Evolutionary conservation across 1,140 invertebrate species (phyloP).

Genomic region (Drosophila cardini): DNA sequence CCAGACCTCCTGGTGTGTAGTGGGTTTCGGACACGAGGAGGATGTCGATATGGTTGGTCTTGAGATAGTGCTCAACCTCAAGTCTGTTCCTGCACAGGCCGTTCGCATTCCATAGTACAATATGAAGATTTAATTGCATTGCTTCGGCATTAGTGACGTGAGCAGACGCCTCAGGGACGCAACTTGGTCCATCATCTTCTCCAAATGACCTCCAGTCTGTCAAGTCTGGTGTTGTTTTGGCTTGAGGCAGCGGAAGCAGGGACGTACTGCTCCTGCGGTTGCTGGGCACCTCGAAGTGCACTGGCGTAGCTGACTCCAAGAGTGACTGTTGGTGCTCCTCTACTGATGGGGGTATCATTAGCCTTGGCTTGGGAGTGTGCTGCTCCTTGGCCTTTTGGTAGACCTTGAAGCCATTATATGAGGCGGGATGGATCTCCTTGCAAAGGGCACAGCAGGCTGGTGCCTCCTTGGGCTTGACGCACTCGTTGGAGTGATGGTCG

Average conservation of each 20-base stretch:
- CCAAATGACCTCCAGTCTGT: constrained; percentile 1
- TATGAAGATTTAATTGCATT: constrained; percentile 8
- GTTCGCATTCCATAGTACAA: neutral
- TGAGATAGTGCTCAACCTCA: constrained; percentile 12
- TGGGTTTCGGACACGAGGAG: constrained; percentile 12
- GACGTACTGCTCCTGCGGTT: too few species aligned
- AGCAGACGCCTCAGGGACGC: neutral
- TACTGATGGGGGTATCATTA: too few species aligned
- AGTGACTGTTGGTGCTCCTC: too few species aligned
- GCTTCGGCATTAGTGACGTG: constrained; percentile 3
- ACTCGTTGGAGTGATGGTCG: too few species aligned
- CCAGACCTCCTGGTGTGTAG: neutral
- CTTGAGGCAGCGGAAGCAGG: too few species aligned
- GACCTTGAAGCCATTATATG: constrained; percentile 14
- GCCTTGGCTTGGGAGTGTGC: too few species aligned
- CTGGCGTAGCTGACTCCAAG: too few species aligned
- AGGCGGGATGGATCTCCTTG: neutral
- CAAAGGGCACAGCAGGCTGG: neutral
- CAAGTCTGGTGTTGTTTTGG: too few species aligned
- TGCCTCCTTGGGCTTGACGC: neutral
- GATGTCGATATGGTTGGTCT: constrained; percentile 11
- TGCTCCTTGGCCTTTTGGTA: constrained; percentile 12
- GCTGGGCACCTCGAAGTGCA: too few species aligned
- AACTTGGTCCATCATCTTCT: neutral
- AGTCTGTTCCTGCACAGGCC: constrained; percentile 14